Evolutionary conservation across 1,140 invertebrate genomes (phyloP).

Genomic region (Philopotamus ludificatus): DNA sequence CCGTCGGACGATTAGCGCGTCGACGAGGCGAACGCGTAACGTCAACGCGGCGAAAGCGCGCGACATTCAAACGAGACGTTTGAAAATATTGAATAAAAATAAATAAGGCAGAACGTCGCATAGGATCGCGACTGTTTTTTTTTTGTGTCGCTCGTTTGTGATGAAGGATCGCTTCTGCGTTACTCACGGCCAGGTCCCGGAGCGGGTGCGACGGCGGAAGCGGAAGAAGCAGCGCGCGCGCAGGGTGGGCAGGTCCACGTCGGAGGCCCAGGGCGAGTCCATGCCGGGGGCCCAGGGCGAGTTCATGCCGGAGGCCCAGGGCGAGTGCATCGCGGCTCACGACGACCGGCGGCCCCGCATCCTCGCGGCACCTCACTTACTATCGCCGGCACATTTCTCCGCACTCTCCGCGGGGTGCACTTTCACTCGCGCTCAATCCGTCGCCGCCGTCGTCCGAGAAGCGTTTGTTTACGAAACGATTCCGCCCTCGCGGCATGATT

Average conservation of each 20-base stretch:
- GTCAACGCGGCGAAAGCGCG: background rate
- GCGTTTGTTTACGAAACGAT: background rate
- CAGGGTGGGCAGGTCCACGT: slow-evolving; percentile 48
- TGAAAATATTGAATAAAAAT: background rate
- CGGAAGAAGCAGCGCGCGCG: slow-evolving; percentile 48
- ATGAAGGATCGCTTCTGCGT: background rate
- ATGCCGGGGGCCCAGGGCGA: slow-evolving; percentile 41
- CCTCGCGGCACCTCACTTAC: background rate
- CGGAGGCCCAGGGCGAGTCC: slow-evolving; percentile 57
- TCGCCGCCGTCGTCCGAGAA: background rate
- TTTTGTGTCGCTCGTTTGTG: background rate
- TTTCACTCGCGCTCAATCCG: too few relatives aligned
- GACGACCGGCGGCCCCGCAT: background rate
- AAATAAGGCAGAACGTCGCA: background rate
- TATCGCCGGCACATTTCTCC: too few relatives aligned
- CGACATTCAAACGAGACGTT: background rate
- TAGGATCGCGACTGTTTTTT: background rate
- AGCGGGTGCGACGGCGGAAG: slow-evolving; percentile 44
- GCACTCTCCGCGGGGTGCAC: too few relatives aligned
- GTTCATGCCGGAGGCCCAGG: background rate
- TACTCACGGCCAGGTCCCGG: slow-evolving; percentile 64
- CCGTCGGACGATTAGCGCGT: slow-evolving; percentile 35
- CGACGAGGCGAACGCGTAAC: slow-evolving; percentile 15
- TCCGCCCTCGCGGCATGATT: too few relatives aligned
- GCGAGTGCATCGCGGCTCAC: background rate